Evolutionary conservation across 1,140 invertebrate species (phyloP), one percentile per base, ranked within the genome.

Genomic region (Polypedilum vanderplanki): DNA sequence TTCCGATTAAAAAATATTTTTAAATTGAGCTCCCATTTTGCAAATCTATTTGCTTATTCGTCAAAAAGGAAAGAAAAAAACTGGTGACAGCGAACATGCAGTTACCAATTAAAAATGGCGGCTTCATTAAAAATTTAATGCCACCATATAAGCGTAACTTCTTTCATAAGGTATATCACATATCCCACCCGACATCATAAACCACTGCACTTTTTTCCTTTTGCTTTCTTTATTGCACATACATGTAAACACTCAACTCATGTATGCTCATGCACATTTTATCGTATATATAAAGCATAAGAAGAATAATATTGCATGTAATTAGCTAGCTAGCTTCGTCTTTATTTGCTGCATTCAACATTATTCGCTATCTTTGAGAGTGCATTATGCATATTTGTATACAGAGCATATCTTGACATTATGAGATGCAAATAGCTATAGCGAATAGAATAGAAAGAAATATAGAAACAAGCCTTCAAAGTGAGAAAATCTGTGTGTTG

Each of bases 401-500:
- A n/a, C n/a, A n/a, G n/a, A n/a, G n/a, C n/a, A n/a, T n/a, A 33
- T 33, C 24, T 57, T 12, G n/a, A 57, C 46, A 33, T 18, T 9
- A 20, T 18, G 18, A 70, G 65, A 70, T 70, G 65, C 17, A 70
- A 70, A 70, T 70, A 70, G n/a, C 9, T 22, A 70, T 20, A 20
- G 65, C 65, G 65, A 18, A 70, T 70, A 70, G 65, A 70, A 22
- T 9, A 70, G 8, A 70, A 10, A 20, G 18, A 67, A 65, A 65
- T 17, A 22, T 20, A 20, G 20, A 70, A n/a, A 70, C 65, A 70
- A 57, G 65, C 65, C 65, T 18, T 10, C n/a, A n/a, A 70, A 70
- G 65, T 70, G 65, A 70, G 65, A 70, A 70, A 70, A 70, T 70
- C 65, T 70, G 65, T 70, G 65, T 70, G 65, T 70, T 70, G 65